Percentiles rank a stretch among this genome's conserved stretches.
These are phyloP conservation scores for Columba guinea DNA, from an alignment of 2,797 vertebrate species.

Conservation along the genomic window DNA sequence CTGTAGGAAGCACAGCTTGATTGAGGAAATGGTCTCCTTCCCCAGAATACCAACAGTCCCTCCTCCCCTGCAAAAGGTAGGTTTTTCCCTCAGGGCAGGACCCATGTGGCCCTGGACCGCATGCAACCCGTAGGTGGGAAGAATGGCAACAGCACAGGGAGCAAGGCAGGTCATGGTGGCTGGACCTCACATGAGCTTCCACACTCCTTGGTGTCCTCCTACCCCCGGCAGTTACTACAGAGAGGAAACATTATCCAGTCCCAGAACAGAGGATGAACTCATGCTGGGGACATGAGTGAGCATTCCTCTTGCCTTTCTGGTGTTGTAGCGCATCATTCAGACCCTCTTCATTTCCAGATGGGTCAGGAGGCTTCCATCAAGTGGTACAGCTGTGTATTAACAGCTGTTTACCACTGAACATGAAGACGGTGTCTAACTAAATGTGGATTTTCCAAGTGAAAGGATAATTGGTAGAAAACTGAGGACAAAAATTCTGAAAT, in stretches of 20 bases:
- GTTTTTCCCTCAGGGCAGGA: background rate
- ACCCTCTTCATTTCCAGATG: background rate
- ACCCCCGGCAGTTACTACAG: background rate
- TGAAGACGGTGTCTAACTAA: background rate
- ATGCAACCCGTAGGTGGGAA: background rate
- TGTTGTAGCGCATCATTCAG: background rate
- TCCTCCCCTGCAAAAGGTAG: background rate
- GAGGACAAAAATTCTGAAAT: background rate
- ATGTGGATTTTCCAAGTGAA: background rate
- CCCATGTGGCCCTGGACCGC: accelerated
- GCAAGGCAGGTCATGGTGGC: background rate
- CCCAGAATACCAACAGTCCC: background rate
- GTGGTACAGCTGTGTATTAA: background rate
- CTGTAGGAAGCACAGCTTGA: background rate
- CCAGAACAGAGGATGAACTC: background rate
- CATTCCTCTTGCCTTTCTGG: background rate
- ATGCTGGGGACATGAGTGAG: accelerated
- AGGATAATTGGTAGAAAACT: background rate
- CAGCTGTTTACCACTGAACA: background rate
- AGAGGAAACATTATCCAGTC: background rate
- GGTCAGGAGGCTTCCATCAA: background rate
- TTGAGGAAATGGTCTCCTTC: background rate
- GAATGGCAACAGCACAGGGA: background rate
- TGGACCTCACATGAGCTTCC: background rate
- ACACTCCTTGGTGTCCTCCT: background rate